Base-by-base conservation (phyloP, 2,888 invertebrate genomes). In the Lycocerus yunnanus region DNA sequence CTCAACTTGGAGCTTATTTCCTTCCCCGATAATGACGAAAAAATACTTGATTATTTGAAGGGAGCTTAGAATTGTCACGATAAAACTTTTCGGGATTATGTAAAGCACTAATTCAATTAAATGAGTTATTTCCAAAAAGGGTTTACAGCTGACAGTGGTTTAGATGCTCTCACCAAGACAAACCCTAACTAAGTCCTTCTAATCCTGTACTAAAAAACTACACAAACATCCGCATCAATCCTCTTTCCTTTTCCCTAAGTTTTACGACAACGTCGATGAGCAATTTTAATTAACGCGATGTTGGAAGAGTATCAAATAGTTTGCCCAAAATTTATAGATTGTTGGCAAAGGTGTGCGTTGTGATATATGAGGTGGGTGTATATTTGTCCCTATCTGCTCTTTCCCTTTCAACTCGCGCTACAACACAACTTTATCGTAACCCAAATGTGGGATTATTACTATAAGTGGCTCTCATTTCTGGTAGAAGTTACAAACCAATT, bases 331-430 rank as follows among this genome's bases (percentile, higher is more conserved):
- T 77, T 77, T 75, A 77, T 73, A 75, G 77, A 74, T 77, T 69
- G 74, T 69, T 73, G 73, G 73, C 74, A 71, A 76, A 78, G 77
- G 77, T 77, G 77, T 43, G 43, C 43, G 43, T 76, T 66, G 75
- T 75, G 77, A 77, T 78, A 76, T 78, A 77, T 66, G 75, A 78
- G 78, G 75, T 77, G 74, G 77, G 77, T 74, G 72, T 75, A 66
- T 61, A 65, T 68, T 67, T 69, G 61, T 69, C 72, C 60, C 65
- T 75, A 78, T 78, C 75, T 72, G 74, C 75, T 75, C 76, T 71
- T 76, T 76, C 71, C 43, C 59, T 68, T 66, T 6, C 43, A n/a
- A 43, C 27, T 27, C 27, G 13, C 63, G 20, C 58, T 21, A 15
- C 15, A 68, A 15, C 65, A 72, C 68, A 68, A 65, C 72, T 73